phyloP scores from a whole-genome alignment of 2,113 vertebrate genomes.

The Saccopteryx bilineata region DNA sequence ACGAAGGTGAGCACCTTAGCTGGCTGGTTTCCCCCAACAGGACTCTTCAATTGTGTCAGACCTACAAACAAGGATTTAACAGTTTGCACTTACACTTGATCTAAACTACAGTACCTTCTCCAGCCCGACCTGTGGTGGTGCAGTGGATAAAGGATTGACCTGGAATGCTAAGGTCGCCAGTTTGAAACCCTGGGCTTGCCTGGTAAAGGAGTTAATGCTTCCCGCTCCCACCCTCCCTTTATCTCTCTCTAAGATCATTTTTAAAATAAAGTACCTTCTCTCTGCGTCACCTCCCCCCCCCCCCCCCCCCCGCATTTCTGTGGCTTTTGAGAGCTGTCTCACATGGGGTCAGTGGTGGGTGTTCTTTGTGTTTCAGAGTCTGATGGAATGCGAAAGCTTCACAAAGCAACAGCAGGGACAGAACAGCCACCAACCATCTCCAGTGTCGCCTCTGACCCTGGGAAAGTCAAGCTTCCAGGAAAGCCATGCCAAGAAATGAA shows the following conservation, averaged over 20 bases:
- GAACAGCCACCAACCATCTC: rapidly evolving
- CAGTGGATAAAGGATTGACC: too few species aligned
- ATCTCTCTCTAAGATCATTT: too few species aligned
- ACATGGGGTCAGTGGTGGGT: neutral
- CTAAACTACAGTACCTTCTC: too few species aligned
- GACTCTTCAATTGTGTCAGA: neutral
- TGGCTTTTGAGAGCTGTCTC: neutral
- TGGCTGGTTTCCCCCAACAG: neutral
- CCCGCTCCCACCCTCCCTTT: too few species aligned
- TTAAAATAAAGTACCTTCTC: too few species aligned
- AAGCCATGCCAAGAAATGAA: conserved; percentile 43
- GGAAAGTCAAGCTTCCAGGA: conserved; percentile 64
- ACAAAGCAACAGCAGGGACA: neutral
- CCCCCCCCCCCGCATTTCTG: neutral
- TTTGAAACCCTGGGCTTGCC: too few species aligned
- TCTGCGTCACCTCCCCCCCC: too few species aligned
- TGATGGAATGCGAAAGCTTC: neutral
- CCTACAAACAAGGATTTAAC: neutral
- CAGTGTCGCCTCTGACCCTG: conserved; percentile 49
- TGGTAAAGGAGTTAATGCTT: too few species aligned
- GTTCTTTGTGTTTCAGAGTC: too few species aligned
- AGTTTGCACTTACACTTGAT: neutral
- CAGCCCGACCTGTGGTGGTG: too few species aligned
- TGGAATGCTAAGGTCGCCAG: too few species aligned
- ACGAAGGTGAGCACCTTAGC: neutral